Evolutionary conservation across 2,797 vertebrate genomes (phyloP), one percentile per base, ranked within the genome.

Genomic region (Chromobotia macracanthus): DNA sequence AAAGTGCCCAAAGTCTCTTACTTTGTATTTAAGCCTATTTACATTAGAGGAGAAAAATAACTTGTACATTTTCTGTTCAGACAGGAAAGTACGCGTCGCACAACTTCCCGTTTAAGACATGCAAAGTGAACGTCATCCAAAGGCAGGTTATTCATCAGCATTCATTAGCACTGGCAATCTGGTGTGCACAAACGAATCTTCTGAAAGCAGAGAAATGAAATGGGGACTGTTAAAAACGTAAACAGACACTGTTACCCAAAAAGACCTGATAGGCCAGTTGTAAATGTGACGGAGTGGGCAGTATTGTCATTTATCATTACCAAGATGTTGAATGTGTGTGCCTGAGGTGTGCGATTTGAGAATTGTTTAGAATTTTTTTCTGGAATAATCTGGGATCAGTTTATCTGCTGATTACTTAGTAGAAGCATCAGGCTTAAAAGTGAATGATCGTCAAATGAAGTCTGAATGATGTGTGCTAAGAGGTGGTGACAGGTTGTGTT

Each of bases 121-220:
- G 90, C 72, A 67, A 41, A 80, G 58, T 60, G 41, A 82, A 56
- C 61, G 50, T 64, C 72, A 70, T 58, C 79, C 81, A 84, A 89
- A 92, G 90, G 89, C 88, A 90, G 88, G 88, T 88, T 82, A 83
- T 60, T 65, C 74, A 82, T 89, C 83, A 75, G 76, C 79, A 64
- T 79, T 81, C 46, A 31, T 68, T 44, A 58, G 75, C 21, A 44
- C 21, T 38, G 66, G 65, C 78, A 74, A 74, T 28, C 38, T 73
- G 61, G 70, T 55, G 76, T 73, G 11, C n/a, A 60, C 77, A 5
- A 75, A 64, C 0, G 60, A 5, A 12, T 48, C 16, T 38, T 75
- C 58, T 53, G 46, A 7, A 16, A 48, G 5, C 11, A 13, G 38
- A 58, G 23, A 16, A 68, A 15, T 21, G 10, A n/a, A 21, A 21